Conservation (phyloP, 2,888 invertebrate species). For the Metalampra italica region DNA sequence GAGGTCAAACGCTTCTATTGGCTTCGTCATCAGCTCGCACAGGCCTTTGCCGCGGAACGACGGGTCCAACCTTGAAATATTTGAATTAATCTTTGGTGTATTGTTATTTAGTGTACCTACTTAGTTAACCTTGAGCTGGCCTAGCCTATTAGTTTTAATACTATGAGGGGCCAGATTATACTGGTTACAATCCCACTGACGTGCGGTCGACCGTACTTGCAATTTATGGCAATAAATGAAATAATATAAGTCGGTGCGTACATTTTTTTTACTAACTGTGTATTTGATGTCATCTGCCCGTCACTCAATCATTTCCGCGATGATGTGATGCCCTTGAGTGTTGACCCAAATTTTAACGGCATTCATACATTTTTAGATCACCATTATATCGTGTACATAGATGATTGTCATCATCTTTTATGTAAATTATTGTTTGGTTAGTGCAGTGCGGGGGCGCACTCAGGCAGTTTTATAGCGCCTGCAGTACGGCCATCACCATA, state of each 20-base stretch:
- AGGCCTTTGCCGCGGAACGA: conserved; percentile 85
- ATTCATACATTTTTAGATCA: conserved; percentile 28
- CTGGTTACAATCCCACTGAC: no score
- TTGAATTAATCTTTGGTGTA: neutral
- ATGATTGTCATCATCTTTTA: conserved; percentile 25
- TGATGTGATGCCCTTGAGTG: conserved; percentile 3
- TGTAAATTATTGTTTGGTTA: conserved; percentile 32
- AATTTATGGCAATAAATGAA: no score
- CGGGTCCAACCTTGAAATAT: conserved; percentile 79
- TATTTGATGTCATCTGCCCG: neutral
- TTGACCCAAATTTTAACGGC: conserved; percentile 22
- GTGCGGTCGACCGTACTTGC: no score
- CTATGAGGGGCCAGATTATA: no score
- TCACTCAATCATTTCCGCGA: neutral
- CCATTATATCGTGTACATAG: conserved; percentile 18
- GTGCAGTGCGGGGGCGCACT: conserved; percentile 24
- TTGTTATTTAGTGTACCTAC: no score
- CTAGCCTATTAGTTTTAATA: no score
- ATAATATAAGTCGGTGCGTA: no score
- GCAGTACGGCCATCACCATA: neutral
- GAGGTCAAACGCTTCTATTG: conserved; percentile 83
- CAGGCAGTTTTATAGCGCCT: neutral
- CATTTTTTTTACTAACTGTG: no score
- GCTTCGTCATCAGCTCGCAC: conserved; percentile 86
- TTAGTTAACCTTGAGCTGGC: no score